Base-by-base conservation (phyloP, 37 sponge, comb jelly and placozoan genomes). In the Chondrilla cf. caribensis region DNA sequence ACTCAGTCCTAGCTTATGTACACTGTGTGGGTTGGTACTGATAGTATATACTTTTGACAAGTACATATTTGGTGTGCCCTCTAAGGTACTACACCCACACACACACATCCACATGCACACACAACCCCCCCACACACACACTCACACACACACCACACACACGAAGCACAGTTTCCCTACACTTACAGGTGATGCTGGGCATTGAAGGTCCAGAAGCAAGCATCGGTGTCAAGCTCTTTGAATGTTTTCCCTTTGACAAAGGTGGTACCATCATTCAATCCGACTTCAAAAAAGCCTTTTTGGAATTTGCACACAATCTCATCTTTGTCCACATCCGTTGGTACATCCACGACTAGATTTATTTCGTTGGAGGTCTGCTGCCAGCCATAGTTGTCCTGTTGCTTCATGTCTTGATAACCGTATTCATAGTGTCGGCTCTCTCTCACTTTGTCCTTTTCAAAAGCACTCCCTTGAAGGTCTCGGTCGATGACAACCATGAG, bases 161-260 rank as follows among this genome's bases (percentile, higher is more conserved):
- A 47, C 51, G 11, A 6, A 47, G 51, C 51, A 47, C 51, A 47
- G 51, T 47, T 14, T 47, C 29, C 64, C 25, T 62, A 9, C 1
- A 73, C 76, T 73, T 24, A 73, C 76, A 73, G 22, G 8, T 73
- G 76, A 21, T 37, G 8, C 24, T 37, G 2, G 2, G 31, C 36
- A 37, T 73, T 37, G 36, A 40, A 35, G 17, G 76, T 73, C 76
- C 76, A 73, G 42, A 73, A 73, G 43, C 76, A 73, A 22, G 76
- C 76, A 40, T 73, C 76, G 0, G 76, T 39, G 43, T 73, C 76
- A n/a, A 73, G 25, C 76, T 73, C 76, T 6, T 22, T 38, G 41
- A 73, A 73, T 11, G 76, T 39, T 22, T 73, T 43, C 17, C 76
- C 76, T n/a, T 73, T 24, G 44, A 73, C 24, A 39, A 36, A 73